Percentiles rank a stretch among this genome's conserved stretches.
Conservation (phyloP, 2,113 vertebrate species). For the Syrmaticus mikado region DNA sequence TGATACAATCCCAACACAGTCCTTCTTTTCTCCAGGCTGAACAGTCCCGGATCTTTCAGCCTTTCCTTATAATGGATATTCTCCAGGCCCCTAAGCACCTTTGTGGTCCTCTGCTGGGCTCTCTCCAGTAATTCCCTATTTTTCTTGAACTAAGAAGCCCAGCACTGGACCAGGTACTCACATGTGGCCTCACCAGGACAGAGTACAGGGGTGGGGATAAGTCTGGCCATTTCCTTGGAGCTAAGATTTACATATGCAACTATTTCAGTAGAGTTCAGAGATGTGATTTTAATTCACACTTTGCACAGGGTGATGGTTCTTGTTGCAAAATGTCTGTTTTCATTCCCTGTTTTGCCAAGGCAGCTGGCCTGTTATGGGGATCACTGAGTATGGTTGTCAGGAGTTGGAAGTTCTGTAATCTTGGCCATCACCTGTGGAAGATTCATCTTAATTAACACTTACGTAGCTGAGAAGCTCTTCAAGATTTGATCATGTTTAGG, state of each 20-base stretch:
- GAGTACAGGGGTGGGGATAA: no score
- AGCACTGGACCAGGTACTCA: no score
- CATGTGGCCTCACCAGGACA: no score
- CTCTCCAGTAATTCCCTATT: no score
- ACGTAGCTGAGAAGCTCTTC: neutral
- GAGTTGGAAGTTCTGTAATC: neutral
- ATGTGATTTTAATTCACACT: neutral
- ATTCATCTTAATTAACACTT: neutral
- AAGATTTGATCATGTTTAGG: neutral
- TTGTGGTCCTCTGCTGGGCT: no score
- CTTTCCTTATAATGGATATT: no score
- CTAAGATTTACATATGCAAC: neutral
- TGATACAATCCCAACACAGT: no score
- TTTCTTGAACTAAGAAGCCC: no score
- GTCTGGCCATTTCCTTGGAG: neutral
- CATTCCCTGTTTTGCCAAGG: neutral
- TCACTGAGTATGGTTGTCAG: neutral
- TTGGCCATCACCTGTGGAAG: neutral
- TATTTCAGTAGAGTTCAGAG: neutral
- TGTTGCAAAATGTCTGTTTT: neutral
- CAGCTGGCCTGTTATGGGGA: neutral
- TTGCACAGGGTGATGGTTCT: neutral
- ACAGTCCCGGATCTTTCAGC: no score
- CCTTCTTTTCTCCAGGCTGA: no score
- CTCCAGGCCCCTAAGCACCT: no score